Conservation (phyloP, 1,140 invertebrate genomes). For the silkworm (Bombyx mori) region DNA sequence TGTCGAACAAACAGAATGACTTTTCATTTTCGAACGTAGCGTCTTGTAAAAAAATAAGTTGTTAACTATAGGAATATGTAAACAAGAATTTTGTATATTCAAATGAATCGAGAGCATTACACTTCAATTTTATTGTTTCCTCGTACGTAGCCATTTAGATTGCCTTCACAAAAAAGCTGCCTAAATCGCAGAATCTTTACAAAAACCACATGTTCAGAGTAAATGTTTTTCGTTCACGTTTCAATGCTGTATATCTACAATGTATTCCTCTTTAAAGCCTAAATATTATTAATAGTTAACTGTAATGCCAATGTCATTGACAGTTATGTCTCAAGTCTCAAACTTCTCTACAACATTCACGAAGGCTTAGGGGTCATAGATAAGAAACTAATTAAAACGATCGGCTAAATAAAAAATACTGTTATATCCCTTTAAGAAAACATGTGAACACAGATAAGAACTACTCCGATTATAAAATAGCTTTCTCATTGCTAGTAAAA, state of each 20-base stretch:
- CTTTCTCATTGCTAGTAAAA: too few species aligned
- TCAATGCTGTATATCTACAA: background rate
- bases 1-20: background rate
- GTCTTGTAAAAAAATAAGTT: background rate
- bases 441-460: too few species aligned
- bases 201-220: slow-evolving; percentile 5
- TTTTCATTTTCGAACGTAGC: background rate
- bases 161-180: slow-evolving; percentile 10
- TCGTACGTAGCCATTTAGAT: slow-evolving; percentile 16
- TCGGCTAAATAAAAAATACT: too few species aligned
- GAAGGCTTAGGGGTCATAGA: too few species aligned
- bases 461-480: too few species aligned
- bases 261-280: background rate
- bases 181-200: slow-evolving; percentile 1
- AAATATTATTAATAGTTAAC: too few species aligned
- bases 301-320: too few species aligned
- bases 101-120: slow-evolving; percentile 17
- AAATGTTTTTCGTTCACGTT: too few species aligned
- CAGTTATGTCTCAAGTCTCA: too few species aligned
- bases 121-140: slow-evolving; percentile 19
- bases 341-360: too few species aligned
- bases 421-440: too few species aligned
- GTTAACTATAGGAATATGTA: slow-evolving; percentile 2
- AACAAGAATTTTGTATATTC: slow-evolving; percentile 14
- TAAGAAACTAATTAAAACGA: too few species aligned